phyloP scores from a whole-genome alignment of 2,113 vertebrate species.

The Mungos mungo region DNA sequence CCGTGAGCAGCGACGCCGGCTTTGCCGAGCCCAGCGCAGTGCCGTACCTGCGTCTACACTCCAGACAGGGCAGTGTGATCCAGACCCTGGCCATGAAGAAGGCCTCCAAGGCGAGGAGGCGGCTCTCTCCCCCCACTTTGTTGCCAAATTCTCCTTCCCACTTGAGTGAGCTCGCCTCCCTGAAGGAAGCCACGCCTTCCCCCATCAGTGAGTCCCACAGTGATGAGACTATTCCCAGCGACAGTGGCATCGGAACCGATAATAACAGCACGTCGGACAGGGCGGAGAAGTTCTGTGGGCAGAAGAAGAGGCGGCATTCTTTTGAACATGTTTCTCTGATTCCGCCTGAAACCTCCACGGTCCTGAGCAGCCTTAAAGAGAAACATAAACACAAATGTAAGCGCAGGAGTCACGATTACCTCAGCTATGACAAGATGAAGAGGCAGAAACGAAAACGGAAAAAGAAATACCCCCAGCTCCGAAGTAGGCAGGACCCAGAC shows the following conservation, averaged over 20 bases:
- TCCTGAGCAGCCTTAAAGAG: conserved; percentile 90
- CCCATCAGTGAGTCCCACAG: conserved; percentile 97
- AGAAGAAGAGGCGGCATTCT: conserved; percentile 89
- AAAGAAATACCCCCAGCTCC: conserved; percentile 94
- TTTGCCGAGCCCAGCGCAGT: conserved; percentile 94
- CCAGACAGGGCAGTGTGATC: conserved; percentile 82
- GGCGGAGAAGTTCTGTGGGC: conserved; percentile 89
- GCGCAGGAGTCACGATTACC: conserved; percentile 90
- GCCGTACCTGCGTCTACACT: conserved; percentile 87
- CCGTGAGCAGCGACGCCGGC: conserved; percentile 91
- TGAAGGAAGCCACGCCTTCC: conserved; percentile 95
- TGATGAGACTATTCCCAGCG: conserved; percentile 93
- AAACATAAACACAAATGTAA: conserved; percentile 95
- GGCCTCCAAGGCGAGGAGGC: conserved; percentile 85
- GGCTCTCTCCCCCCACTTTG: conserved; percentile 87
- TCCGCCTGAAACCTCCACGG: conserved; percentile 82
- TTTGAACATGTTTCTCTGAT: conserved; percentile 90
- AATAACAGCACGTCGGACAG: conserved; percentile 94
- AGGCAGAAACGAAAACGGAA: conserved; percentile 96
- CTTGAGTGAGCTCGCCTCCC: conserved; percentile 90
- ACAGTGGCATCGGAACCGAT: conserved; percentile 94
- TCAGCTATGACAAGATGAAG: conserved; percentile 93
- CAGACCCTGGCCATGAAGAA: conserved; percentile 93
- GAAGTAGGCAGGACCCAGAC: conserved; percentile 93
- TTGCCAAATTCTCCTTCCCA: conserved; percentile 90